Conservation (phyloP, 2,113 vertebrate species). For the Anthoscopus minutus region DNA sequence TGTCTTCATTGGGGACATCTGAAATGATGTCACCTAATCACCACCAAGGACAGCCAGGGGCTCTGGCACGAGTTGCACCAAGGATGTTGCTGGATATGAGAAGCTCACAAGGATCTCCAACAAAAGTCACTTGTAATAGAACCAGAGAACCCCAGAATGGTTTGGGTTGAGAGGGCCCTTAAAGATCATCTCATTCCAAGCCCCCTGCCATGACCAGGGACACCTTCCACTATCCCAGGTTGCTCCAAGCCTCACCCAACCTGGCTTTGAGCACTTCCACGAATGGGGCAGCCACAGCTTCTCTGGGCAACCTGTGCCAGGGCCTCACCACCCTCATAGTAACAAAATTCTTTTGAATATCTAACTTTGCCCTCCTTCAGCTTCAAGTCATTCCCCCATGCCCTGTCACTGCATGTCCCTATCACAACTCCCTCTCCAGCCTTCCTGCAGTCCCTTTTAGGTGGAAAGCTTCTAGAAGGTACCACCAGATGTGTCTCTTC, state of each 20-base stretch:
- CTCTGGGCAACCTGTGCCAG: not conserved
- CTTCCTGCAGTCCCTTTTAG: not conserved
- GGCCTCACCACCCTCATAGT: not conserved
- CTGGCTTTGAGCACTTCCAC: not conserved
- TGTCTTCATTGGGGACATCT: not conserved
- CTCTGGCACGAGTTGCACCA: not conserved
- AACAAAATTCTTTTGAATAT: not conserved
- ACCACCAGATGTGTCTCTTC: not conserved
- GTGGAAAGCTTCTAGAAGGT: not conserved
- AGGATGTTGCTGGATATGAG: not conserved
- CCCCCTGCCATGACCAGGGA: not conserved
- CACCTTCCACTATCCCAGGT: not conserved
- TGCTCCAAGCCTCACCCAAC: not conserved
- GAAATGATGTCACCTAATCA: not conserved
- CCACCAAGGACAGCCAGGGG: not conserved
- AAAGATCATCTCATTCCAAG: not conserved
- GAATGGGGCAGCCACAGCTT: not conserved
- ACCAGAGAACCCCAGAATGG: not conserved
- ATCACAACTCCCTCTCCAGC: not conserved
- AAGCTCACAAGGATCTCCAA: not conserved
- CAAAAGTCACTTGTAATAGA: not conserved
- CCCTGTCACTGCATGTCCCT: not conserved
- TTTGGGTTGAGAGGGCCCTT: not conserved
- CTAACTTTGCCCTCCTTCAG: not conserved
- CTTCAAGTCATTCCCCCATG: not conserved